Percentiles rank a stretch among this genome's conserved stretches.
Evolutionary conservation across 92 coral and sea anemone genomes (phyloP).

Genomic region (Desmophyllum pertusum): DNA sequence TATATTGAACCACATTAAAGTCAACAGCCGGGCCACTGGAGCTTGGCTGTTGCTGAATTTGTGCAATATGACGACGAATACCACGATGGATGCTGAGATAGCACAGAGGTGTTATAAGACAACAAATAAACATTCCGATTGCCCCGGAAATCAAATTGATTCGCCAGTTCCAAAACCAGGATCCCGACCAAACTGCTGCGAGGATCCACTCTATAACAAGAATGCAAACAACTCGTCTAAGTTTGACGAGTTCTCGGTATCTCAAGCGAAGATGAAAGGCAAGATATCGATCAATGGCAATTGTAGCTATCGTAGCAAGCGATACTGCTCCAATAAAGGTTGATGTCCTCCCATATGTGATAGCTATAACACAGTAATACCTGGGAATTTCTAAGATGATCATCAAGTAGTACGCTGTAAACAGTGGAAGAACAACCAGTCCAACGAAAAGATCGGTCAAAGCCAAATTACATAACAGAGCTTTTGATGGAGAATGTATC

Average conservation of each 20-base stretch:
- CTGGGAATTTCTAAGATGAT: conserved; percentile 5
- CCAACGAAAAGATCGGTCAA: conserved; percentile 24
- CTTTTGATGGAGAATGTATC: conserved; percentile 1
- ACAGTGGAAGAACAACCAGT: conserved; percentile 17
- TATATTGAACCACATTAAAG: conserved; percentile 16
- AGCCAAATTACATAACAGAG: conserved; percentile 7
- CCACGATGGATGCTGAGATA: not conserved
- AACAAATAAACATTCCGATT: not conserved
- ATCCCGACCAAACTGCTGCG: not conserved
- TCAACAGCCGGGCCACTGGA: not conserved
- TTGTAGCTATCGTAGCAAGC: not conserved
- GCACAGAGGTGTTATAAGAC: not conserved
- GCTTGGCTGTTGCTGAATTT: not conserved
- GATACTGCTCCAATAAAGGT: not conserved
- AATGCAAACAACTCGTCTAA: not conserved
- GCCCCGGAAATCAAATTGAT: not conserved
- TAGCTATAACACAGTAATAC: conserved; percentile 8
- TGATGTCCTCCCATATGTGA: not conserved
- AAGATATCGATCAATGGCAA: conserved; percentile 21
- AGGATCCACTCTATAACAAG: conserved; percentile 4
- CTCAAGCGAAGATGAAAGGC: conserved; percentile 10
- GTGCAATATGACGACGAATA: not conserved
- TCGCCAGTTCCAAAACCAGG: not conserved
- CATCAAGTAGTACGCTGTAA: conserved; percentile 2
- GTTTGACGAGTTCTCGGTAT: conserved; percentile 8